Evolutionary conservation across 2,797 vertebrate species (phyloP).

Genomic region (Eulemur albifrons): DNA sequence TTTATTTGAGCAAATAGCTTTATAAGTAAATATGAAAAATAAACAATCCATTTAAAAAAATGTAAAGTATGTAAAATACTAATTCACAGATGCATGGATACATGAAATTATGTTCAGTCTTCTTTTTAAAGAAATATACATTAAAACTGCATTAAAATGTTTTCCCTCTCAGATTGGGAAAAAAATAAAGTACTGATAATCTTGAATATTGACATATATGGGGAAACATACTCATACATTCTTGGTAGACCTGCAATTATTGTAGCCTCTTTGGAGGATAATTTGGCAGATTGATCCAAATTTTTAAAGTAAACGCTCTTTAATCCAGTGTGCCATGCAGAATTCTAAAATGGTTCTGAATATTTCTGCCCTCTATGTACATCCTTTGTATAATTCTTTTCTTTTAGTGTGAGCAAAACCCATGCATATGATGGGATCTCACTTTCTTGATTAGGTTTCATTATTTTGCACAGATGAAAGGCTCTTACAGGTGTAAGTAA

Average conservation of each 20-base stretch:
- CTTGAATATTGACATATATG: not conserved
- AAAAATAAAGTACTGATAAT: not conserved
- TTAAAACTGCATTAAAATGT: not conserved
- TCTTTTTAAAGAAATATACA: not conserved
- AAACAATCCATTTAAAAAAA: not conserved
- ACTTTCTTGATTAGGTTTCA: not conserved
- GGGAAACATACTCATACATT: not conserved
- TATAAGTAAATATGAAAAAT: not conserved
- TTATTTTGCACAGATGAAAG: not conserved
- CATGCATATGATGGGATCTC: not conserved
- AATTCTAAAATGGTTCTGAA: not conserved
- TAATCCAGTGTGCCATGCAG: not conserved
- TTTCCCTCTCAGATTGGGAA: not conserved
- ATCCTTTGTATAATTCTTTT: not conserved
- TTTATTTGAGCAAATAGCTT: not conserved
- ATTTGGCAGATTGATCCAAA: not conserved
- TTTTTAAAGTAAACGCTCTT: not conserved
- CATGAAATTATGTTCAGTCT: not conserved
- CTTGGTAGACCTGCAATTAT: not conserved
- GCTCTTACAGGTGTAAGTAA: not conserved
- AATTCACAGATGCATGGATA: not conserved
- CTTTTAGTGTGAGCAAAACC: not conserved
- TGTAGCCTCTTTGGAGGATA: not conserved
- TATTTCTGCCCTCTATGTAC: not conserved
- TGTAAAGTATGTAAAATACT: not conserved